A percentile compares a stretch with the other conserved stretches of the same genome.
These are phyloP conservation scores for Tachina fera DNA, from an alignment of 2,888 invertebrate genomes.

Conservation along the genomic window DNA sequence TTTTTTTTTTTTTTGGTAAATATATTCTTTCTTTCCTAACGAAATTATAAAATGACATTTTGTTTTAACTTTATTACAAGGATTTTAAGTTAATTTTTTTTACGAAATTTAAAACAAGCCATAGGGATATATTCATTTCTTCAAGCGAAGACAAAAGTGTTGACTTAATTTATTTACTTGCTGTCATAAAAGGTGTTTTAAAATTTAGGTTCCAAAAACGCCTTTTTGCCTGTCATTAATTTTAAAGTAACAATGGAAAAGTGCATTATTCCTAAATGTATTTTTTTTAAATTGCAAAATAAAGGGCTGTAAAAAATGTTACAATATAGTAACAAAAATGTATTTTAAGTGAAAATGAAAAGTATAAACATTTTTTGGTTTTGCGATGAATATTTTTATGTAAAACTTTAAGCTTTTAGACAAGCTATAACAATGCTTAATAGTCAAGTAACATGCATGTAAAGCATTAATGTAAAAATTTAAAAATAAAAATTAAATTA, in stretches of 20 bases:
- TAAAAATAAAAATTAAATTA: not conserved
- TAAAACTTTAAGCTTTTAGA: slow-evolving; percentile 30
- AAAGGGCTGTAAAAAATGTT: too few species aligned
- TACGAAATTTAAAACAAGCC: not conserved
- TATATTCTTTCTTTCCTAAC: slow-evolving; percentile 56
- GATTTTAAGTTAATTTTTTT: slow-evolving; percentile 6
- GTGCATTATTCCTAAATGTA: not conserved
- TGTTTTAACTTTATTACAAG: slow-evolving; percentile 39
- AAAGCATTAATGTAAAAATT: slow-evolving; percentile 4
- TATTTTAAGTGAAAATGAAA: slow-evolving; percentile 56
- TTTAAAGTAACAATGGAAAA: not conserved
- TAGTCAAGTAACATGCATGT: slow-evolving; percentile 3
- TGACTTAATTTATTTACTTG: slow-evolving; percentile 27
- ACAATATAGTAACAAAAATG: not conserved
- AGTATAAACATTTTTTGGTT: slow-evolving; percentile 11
- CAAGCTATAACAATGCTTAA: slow-evolving; percentile 19
- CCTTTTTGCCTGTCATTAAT: not conserved
- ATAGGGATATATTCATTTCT: not conserved
- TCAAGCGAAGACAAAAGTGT: not conserved
- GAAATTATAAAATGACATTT: slow-evolving; percentile 55
- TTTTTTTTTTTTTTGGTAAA: slow-evolving; percentile 25
- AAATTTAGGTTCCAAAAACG: not conserved
- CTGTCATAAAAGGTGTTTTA: slow-evolving; percentile 7
- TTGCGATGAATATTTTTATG: not conserved
- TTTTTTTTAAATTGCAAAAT: not conserved